Evolutionary conservation across 1,140 invertebrate species (phyloP).

Genomic region (Bombus superbus): DNA sequence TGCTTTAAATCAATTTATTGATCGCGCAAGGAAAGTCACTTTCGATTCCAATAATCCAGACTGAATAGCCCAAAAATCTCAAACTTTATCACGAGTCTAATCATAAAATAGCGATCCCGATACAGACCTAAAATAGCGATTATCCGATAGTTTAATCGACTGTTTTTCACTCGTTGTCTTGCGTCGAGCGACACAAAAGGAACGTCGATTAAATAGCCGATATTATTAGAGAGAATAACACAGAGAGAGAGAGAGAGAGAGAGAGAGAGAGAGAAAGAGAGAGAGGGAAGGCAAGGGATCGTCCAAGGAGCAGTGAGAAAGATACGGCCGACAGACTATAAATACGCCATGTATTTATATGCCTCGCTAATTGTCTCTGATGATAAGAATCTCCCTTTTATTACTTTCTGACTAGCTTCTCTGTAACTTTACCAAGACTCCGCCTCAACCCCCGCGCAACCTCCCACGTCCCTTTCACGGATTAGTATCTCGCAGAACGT

Average conservation of each 20-base stretch:
- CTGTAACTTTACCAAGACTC: conserved; percentile 63
- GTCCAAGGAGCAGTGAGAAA: conserved; percentile 62
- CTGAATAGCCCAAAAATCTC: no score
- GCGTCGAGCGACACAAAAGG: not conserved
- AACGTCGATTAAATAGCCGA: conserved; percentile 78
- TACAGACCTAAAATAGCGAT: no score
- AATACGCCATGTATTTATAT: conserved; percentile 81
- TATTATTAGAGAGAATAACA: conserved; percentile 64
- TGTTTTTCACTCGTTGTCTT: not conserved
- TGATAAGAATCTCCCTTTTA: conserved; percentile 81
- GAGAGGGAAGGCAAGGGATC: conserved; percentile 18
- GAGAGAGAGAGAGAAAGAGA: no score
- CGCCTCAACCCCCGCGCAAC: conserved; percentile 5
- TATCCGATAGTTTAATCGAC: not conserved
- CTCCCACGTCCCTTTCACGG: not conserved
- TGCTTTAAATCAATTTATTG: no score
- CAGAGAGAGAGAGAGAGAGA: not conserved
- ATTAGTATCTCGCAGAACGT: no score
- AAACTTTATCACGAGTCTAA: no score
- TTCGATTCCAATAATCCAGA: no score
- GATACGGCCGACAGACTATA: conserved; percentile 78
- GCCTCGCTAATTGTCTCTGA: conserved; percentile 81
- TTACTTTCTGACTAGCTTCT: conserved; percentile 79
- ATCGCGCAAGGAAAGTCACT: no score
- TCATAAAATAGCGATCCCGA: no score